Percentiles rank a stretch among this genome's conserved stretches.
phyloP scores from a whole-genome alignment of 2,113 vertebrate genomes.

The Gracilinanus agilis region DNA sequence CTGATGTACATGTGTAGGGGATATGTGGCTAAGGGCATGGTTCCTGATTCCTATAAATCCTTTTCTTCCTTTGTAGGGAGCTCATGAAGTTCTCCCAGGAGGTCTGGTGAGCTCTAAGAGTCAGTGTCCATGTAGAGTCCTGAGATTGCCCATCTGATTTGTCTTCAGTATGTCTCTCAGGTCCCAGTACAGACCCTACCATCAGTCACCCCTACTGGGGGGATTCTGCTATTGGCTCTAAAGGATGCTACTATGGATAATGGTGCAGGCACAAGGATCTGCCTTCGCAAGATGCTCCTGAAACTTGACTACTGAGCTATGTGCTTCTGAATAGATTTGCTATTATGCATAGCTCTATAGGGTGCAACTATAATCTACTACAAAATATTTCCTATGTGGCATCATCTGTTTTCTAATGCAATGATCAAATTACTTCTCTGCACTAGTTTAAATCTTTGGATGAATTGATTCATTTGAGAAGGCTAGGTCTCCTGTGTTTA shows the following conservation, averaged over 20 bases:
- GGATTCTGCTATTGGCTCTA: background rate
- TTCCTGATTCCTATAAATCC: background rate
- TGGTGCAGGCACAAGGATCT: background rate
- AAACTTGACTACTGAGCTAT: background rate
- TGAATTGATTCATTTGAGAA: background rate
- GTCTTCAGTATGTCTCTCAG: no score
- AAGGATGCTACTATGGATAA: background rate
- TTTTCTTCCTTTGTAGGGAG: background rate
- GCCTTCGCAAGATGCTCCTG: background rate
- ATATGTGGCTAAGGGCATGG: background rate
- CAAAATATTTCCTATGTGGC: background rate
- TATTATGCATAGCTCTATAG: background rate
- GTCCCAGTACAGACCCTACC: background rate
- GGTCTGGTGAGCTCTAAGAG: background rate
- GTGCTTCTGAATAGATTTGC: no score
- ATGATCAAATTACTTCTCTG: background rate
- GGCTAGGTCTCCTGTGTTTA: no score
- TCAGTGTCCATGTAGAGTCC: background rate
- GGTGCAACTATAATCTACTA: background rate
- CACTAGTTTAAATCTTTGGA: background rate
- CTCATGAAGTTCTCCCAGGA: background rate
- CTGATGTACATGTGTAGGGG: background rate
- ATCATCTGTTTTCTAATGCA: background rate
- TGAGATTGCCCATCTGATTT: background rate
- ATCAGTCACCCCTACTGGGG: background rate